Conservation (phyloP, 2,113 vertebrate genomes). For the Enhydra lutris region DNA sequence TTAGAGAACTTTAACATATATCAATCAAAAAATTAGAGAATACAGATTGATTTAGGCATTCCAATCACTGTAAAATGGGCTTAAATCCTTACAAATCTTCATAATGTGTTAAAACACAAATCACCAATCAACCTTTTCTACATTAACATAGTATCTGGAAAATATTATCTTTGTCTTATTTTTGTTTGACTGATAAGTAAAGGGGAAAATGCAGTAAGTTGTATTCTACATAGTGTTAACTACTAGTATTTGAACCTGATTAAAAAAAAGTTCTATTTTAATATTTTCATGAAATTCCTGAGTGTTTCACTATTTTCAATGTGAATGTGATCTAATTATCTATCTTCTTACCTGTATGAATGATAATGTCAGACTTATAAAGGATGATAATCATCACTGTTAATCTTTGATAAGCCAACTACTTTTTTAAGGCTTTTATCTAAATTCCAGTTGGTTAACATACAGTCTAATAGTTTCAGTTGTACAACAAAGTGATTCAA, state of each 20-base stretch:
- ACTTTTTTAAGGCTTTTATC: too few species aligned
- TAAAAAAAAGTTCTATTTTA: not conserved
- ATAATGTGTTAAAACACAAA: not conserved
- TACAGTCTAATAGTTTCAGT: not conserved
- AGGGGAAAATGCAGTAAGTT: not conserved
- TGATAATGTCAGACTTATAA: slow-evolving; percentile 57
- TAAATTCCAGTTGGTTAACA: not conserved
- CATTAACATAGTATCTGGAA: not conserved
- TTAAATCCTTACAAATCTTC: not conserved
- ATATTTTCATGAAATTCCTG: not conserved
- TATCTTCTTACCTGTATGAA: not conserved
- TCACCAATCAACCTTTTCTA: not conserved
- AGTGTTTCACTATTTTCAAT: not conserved
- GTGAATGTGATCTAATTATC: slow-evolving; percentile 26
- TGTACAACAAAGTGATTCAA: not conserved
- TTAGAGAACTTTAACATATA: not conserved
- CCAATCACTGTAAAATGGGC: not conserved
- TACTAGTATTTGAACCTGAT: not conserved
- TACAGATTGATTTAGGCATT: not conserved
- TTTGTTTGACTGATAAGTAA: not conserved
- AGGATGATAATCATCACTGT: not conserved
- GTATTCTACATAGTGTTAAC: not conserved
- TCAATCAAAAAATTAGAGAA: not conserved
- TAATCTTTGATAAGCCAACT: not conserved
- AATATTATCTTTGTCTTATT: not conserved